These are phyloP conservation scores for Erythrolamprus reginae DNA, from an alignment of 2,113 vertebrate species.

Conservation along the genomic window DNA sequence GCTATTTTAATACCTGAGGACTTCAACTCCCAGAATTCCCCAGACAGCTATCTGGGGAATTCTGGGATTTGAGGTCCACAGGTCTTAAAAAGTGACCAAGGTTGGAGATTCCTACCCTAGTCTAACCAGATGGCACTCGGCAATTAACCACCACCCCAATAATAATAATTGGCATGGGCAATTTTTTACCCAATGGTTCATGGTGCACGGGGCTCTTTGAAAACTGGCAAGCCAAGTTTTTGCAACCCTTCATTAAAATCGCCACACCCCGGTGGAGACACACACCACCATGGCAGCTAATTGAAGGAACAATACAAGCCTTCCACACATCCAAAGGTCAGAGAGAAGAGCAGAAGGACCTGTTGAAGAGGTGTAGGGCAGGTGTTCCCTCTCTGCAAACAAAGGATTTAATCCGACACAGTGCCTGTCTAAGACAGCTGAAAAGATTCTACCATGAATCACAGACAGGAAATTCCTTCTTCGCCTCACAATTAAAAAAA, in stretches of 20 bases:
- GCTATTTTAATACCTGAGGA: background rate
- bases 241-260: background rate
- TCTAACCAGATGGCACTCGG: background rate
- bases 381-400: background rate
- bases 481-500: background rate
- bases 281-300: background rate
- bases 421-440: background rate
- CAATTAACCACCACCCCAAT: background rate
- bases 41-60: background rate
- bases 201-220: background rate
- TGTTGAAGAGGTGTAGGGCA: background rate
- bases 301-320: background rate
- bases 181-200: background rate
- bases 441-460: background rate
- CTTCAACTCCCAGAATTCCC: background rate
- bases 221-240: background rate
- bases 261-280: background rate
- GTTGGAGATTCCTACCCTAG: background rate
- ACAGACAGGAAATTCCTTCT: background rate
- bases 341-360: background rate
- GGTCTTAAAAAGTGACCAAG: background rate
- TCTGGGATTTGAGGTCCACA: background rate
- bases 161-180: background rate
- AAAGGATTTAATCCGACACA: background rate
- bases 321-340: background rate